Base-by-base conservation (phyloP, 2,888 invertebrate genomes). In the Sesia apiformis region DNA sequence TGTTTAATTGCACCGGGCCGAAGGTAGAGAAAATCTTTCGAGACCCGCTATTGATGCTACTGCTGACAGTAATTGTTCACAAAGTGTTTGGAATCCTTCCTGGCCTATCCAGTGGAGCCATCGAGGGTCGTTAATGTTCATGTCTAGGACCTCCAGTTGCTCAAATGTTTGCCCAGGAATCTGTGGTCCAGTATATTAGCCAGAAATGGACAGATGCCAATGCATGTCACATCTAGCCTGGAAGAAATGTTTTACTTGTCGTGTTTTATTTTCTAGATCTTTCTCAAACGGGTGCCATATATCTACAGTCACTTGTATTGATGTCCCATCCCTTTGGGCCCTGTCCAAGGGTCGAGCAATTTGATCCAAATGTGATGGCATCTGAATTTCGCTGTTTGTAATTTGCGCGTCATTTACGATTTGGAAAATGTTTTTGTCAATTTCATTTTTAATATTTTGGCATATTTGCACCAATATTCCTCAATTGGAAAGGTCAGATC, bases 201-300 rank as follows among this genome's bases (percentile, higher is more conserved):
- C 42, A 54, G 23, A 40, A 56, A 55, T 58, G 58, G n/a, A 50
- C 41, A n/a, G 53, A 51, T 40, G 49, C 54, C 23, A 58, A 52
- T 39, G 56, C 58, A 56, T 56, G 8, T 55, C 51, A 39, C 56
- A 43, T 51, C 55, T 56, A 40, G 41, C 42, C 39, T 54, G 4
- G 49, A 49, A 49, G 5, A 5, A 4, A 2, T 50, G 39, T 56
- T 52, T 56, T 41, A 58, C 54, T 41, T 52, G 39, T 40, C 43
- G 50, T 52, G 56, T 52, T 56, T 61, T 53, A 54, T 43, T 56
- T 46, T 38, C 43, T 41, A 61, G 53, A 55, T 61, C 60, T 52
- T 56, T 57, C 55, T 59, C 57, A 54, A 64, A 53, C 54, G 55
- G 55, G 56, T 62, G 56, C 63, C 60, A 60, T 42, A 60, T 60